These are phyloP conservation scores for Calcarius lapponicus DNA, from an alignment of 2,797 vertebrate species.

Conservation along the genomic window DNA sequence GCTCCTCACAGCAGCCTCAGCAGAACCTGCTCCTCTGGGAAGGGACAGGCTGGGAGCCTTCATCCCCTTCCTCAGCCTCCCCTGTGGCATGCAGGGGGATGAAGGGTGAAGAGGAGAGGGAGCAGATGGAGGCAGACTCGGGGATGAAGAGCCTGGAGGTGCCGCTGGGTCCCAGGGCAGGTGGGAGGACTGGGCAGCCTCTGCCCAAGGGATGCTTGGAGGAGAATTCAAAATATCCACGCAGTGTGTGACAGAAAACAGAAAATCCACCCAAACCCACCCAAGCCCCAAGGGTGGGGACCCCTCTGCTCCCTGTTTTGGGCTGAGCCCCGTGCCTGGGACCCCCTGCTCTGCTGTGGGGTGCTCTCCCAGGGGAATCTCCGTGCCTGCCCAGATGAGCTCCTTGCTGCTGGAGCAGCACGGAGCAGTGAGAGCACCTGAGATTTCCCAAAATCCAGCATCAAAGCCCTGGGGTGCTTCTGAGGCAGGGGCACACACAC, in stretches of 20 bases:
- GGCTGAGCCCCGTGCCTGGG: accelerated
- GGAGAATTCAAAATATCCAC: not conserved
- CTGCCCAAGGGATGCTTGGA: accelerated
- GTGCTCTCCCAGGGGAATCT: not conserved
- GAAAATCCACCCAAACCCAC: too few relatives aligned
- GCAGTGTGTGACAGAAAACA: accelerated
- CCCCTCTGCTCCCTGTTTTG: accelerated
- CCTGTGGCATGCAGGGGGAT: not conserved
- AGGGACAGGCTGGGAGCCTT: not conserved
- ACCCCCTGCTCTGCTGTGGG: accelerated
- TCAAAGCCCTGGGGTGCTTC: not conserved
- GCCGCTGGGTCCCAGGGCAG: accelerated
- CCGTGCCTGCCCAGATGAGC: not conserved
- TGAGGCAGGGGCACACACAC: not conserved
- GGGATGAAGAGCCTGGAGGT: not conserved
- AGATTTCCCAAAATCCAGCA: not conserved
- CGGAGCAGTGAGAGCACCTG: not conserved
- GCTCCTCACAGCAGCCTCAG: not conserved
- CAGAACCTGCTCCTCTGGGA: not conserved
- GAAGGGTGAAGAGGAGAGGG: not conserved
- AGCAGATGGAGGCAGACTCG: not conserved
- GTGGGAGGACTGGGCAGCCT: not conserved
- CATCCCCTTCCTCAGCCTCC: not conserved
- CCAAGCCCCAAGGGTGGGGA: accelerated
- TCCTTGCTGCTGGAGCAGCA: slow-evolving; percentile 36